A percentile compares a stretch with the other conserved stretches of the same genome.
These are phyloP conservation scores for Chrysolina haemoptera DNA, from an alignment of 2,888 invertebrate genomes.

Conservation along the genomic window DNA sequence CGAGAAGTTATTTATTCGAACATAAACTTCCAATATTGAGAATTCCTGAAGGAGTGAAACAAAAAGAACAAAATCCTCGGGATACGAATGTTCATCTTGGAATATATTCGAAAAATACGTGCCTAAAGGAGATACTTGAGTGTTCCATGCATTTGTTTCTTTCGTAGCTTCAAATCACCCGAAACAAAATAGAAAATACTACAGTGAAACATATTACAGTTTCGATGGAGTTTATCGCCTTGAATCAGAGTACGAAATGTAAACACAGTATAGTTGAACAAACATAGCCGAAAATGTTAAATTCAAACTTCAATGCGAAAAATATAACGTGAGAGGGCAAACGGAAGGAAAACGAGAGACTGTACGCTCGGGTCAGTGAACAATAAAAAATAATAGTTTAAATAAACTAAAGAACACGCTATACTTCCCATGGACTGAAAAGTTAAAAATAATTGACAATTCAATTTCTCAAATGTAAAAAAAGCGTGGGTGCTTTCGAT, in stretches of 20 bases:
- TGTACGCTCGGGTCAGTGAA: no score
- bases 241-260: conserved; percentile 3
- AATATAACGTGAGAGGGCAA: no score
- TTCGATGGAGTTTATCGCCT: conserved; percentile 1
- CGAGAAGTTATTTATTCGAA: neutral
- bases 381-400: no score
- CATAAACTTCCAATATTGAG: conserved; percentile 1
- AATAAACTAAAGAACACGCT: no score
- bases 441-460: no score
- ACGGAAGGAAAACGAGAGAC: no score
- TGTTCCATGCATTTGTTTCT: neutral
- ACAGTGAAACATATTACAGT: conserved; percentile 14
- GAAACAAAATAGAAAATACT: neutral
- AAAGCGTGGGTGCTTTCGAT: no score
- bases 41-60: neutral
- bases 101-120: conserved; percentile 14
- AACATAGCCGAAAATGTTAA: no score
- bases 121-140: conserved; percentile 5
- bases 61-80: neutral
- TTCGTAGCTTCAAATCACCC: neutral
- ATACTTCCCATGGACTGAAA: no score
- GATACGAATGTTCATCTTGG: neutral
- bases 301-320: no score
- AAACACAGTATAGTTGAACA: neutral
- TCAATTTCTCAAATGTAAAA: no score